These are phyloP conservation scores for Antechinus stuartii DNA, from an alignment of 2,113 vertebrate genomes.

Conservation along the genomic window DNA sequence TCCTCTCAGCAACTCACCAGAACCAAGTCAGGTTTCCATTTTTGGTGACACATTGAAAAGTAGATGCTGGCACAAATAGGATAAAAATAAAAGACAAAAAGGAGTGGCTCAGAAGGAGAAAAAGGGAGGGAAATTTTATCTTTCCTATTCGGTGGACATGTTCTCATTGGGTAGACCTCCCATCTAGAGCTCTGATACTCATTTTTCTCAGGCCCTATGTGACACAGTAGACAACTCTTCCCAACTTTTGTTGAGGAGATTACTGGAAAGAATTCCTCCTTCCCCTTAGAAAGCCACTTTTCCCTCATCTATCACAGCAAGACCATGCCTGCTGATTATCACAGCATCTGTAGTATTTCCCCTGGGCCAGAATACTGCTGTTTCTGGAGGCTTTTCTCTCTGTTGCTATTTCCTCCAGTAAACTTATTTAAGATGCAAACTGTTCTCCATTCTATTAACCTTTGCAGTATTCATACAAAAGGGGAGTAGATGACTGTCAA, in stretches of 20 bases:
- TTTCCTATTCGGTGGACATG: background rate
- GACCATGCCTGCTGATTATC: background rate
- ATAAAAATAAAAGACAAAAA: background rate
- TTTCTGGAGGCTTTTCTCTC: background rate
- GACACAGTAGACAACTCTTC: background rate
- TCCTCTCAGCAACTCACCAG: background rate
- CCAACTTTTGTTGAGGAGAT: background rate
- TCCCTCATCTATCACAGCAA: background rate
- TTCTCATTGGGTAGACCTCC: background rate
- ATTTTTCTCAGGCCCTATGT: background rate
- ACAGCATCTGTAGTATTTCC: background rate
- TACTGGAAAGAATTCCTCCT: background rate
- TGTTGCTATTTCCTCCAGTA: background rate
- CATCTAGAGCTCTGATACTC: background rate
- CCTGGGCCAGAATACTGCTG: background rate
- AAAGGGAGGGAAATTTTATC: too few relatives aligned
- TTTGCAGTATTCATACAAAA: background rate
- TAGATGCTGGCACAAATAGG: background rate
- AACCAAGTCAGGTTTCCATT: background rate
- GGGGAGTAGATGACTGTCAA: background rate
- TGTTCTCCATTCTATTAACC: background rate
- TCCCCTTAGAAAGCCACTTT: background rate
- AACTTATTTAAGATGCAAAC: background rate
- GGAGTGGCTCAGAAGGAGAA: background rate
- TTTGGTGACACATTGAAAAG: background rate